Percentiles rank a stretch among this genome's conserved stretches.
Evolutionary conservation across 2,888 invertebrate genomes (phyloP).

Genomic region (Tridacna crocea): DNA sequence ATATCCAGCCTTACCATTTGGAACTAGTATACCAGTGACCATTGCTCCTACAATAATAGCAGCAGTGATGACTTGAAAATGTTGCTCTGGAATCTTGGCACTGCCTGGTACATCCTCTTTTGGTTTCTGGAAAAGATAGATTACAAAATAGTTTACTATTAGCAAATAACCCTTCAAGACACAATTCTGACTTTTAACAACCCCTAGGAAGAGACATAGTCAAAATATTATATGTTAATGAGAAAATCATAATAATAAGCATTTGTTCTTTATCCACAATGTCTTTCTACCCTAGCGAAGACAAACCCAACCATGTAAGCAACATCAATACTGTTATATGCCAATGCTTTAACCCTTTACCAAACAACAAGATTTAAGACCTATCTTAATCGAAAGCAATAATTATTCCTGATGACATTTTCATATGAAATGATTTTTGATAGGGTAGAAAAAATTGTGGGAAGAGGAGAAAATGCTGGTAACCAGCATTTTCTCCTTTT

Average conservation of each 20-base stretch:
- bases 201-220: background rate
- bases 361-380: too few relatives aligned
- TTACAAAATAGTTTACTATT: too few relatives aligned
- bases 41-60: constrained; percentile 91
- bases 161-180: too few relatives aligned
- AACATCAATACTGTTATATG: too few relatives aligned
- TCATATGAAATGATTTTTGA: too few relatives aligned
- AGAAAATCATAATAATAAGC: background rate
- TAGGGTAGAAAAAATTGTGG: background rate
- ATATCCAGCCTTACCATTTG: constrained; percentile 88
- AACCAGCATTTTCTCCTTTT: background rate
- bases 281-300: background rate
- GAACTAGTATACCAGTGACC: constrained; percentile 92
- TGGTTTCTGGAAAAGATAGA: constrained; percentile 62
- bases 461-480: background rate
- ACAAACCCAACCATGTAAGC: too few relatives aligned
- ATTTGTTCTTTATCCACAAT: background rate
- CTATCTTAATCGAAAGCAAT: too few relatives aligned
- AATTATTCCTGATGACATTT: too few relatives aligned
- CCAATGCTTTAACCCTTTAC: too few relatives aligned
- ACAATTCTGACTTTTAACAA: too few relatives aligned
- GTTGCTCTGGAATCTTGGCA: constrained; percentile 90
- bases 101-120: constrained; percentile 75
- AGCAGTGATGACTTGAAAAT: constrained; percentile 93
- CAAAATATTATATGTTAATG: background rate